A percentile compares a stretch with the other conserved stretches of the same genome.
Conservation (phyloP, 2,113 vertebrate species). For the Phycodurus eques region DNA sequence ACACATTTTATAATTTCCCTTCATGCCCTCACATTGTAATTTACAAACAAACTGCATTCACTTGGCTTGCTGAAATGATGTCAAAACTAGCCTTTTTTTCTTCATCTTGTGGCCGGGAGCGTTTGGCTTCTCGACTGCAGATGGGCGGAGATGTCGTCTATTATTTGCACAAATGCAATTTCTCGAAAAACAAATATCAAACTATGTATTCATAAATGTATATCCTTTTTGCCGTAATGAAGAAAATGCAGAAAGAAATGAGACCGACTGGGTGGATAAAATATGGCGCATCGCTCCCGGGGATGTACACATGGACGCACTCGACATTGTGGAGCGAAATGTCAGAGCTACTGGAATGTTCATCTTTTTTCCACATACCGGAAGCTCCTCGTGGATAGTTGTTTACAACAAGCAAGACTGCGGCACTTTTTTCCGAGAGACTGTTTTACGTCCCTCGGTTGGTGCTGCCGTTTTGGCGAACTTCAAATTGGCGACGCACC, state of each 20-base stretch:
- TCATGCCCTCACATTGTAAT: conserved; percentile 3
- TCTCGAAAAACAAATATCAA: background rate
- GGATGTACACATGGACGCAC: no score
- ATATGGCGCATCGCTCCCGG: background rate
- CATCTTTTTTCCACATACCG: background rate
- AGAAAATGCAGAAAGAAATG: background rate
- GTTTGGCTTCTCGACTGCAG: background rate
- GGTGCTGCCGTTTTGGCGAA: background rate
- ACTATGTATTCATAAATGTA: background rate
- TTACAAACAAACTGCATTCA: conserved; percentile 13
- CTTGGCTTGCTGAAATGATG: background rate
- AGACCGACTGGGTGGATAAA: background rate
- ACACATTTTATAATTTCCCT: conserved; percentile 2
- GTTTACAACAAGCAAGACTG: background rate
- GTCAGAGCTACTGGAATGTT: background rate
- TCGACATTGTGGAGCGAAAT: background rate
- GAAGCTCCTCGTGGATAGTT: background rate
- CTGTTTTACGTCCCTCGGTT: background rate
- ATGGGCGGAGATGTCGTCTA: background rate
- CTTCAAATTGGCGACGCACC: background rate
- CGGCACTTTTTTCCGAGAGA: background rate
- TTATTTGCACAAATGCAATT: background rate
- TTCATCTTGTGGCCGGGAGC: background rate
- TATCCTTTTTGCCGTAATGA: background rate
- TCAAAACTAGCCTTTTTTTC: background rate